Base-by-base conservation (phyloP, 1,140 invertebrate species). In the Lysiphlebus fabarum region DNA sequence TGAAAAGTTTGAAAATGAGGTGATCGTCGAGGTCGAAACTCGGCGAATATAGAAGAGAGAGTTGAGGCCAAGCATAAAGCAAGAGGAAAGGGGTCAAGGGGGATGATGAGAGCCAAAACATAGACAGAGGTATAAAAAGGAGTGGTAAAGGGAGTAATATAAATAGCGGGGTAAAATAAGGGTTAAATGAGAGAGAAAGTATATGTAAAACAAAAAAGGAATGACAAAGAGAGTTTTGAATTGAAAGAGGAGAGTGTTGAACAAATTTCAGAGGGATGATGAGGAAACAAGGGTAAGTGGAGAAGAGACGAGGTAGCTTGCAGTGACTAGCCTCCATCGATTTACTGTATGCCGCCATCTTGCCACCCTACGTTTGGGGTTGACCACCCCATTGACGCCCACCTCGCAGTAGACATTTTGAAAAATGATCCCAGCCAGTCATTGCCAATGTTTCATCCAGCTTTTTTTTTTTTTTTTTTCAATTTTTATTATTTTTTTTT, bases 271-370 rank as follows among this genome's bases (percentile, higher is more conserved):
- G 53, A 70, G 66, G 69, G 68, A 70, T 70, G 48, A 6, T 17
- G 45, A 33, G 10, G 36, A 34, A n/a, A n/a, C 38, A 53, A 37
- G 44, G 10, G 50, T 11, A 54, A 49, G 58, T 54, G 48, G 43
- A 54, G 71, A 66, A 68, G 68, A 70, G 71, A 68, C 67, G 70
- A 73, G 73, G 73, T 68, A 67, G 71, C 72, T 66, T 72, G 72
- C 70, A 72, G 71, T 74, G 71, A 75, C 74, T 75, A 75, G 73
- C 74, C 74, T 76, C 74, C 74, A 76, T 76, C 74, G 74, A 76
- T 76, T 76, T 76, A 70, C 74, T 70, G 69, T 75, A 67, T 62
- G 74, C 70, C 73, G 74, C 74, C 74, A 76, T 76, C 73, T 76
- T 76, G 72, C 73, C 71, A 74, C 72, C 74, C 73, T 72, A 70